Evolutionary conservation across 1,140 invertebrate species (phyloP).

Genomic region (Hylyphantes graminicola): DNA sequence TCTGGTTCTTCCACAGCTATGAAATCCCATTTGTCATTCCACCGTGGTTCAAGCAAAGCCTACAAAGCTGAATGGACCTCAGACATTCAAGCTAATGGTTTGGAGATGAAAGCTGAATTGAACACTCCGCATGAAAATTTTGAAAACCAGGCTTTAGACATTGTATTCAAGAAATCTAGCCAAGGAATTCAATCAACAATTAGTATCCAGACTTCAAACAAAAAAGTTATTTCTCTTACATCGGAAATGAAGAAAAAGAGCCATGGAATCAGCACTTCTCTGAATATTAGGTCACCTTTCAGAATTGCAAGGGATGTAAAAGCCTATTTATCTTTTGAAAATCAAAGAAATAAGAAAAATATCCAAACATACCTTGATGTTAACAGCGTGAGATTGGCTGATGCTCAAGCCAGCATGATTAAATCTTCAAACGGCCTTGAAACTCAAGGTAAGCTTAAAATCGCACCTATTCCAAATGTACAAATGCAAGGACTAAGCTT

Average conservation of each 20-base stretch:
- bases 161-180: neutral
- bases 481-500: neutral
- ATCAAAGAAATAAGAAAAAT: slow-evolving; percentile 8
- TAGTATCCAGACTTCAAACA: slow-evolving; percentile 6
- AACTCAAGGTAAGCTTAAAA: neutral
- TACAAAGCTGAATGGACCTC: slow-evolving; percentile 27
- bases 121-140: slow-evolving; percentile 19
- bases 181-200: neutral
- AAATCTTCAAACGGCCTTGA: neutral
- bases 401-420: slow-evolving; percentile 8
- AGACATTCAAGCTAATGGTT: slow-evolving; percentile 7
- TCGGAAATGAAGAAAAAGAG: neutral
- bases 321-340: neutral
- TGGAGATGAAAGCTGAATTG: slow-evolving; percentile 11
- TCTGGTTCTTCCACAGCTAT: neutral
- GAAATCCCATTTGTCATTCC: neutral
- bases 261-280: neutral
- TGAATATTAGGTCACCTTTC: slow-evolving; percentile 6
- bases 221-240: slow-evolving; percentile 19
- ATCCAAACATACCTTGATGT: slow-evolving; percentile 6
- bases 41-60: neutral
- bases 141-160: slow-evolving; percentile 8
- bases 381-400: neutral
- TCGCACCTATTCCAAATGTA: neutral
- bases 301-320: neutral